Evolutionary conservation across 2,888 invertebrate genomes (phyloP), one percentile per base, ranked within the genome.

Genomic region (Spicauda simplicius): DNA sequence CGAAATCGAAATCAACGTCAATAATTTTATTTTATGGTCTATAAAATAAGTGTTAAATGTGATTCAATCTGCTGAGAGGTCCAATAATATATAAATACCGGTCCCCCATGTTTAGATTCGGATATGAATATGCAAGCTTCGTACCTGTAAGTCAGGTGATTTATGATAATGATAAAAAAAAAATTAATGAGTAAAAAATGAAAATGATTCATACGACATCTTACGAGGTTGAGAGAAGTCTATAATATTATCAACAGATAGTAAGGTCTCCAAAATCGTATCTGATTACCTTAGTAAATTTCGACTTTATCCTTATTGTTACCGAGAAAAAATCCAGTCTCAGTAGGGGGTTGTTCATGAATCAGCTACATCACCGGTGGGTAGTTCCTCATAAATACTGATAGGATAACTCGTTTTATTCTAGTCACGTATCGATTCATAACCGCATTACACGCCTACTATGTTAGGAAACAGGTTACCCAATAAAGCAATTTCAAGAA

Each of bases 401-500:
- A 74, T 74, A 74, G 72, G 72, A 75, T 71, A 76, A 79, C 80
- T 76, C 77, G 80, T 84, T 79, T 82, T 77, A 80, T 77, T 78
- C 81, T 76, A 80, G 80, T 79, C 80, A 78, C 74, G 74, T 77
- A 74, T 84, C 86, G 85, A 88, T 86, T 85, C 82, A 86, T 84
- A 82, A 81, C 79, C 76, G 76, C 79, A 83, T 82, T 82, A 84
- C 83, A 85, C 84, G 86, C 85, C 84, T 86, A 81, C 84, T 79
- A 81, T 80, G 83, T 85, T 83, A 82, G 80, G 81, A 79, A 88
- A 88, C 89, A 85, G 86, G 90, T 89, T 90, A 84, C 86, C 87
- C 86, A 90, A 90, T 90, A 89, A 87, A 90, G 88, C 80, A 86
- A 89, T 90, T 90, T 90, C 86, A 85, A 85, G 85, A 86, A 86